phyloP scores from a whole-genome alignment of 1,140 invertebrate species.

The Drosophila saltans region DNA sequence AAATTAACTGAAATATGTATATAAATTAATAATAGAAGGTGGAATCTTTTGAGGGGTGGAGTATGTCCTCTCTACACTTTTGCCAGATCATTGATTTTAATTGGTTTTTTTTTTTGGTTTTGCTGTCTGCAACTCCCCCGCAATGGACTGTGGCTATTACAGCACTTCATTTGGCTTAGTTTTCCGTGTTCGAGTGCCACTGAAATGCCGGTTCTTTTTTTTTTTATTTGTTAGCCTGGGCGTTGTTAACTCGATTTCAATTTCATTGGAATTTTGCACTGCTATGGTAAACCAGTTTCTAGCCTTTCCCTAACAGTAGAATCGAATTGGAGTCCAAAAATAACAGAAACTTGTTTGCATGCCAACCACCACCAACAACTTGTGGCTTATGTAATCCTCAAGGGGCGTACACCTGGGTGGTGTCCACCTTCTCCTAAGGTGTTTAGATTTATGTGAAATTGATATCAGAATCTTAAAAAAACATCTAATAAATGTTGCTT shows the following conservation, averaged over 20 bases:
- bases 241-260: slow-evolving; percentile 52
- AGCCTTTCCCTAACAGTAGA: slow-evolving; percentile 63
- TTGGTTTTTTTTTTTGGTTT: background rate
- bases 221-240: background rate
- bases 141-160: background rate
- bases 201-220: slow-evolving; percentile 33
- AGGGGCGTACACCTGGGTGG: slow-evolving; percentile 48
- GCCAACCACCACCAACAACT: slow-evolving; percentile 28
- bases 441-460: slow-evolving; percentile 35
- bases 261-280: slow-evolving; percentile 73
- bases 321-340: slow-evolving; percentile 46
- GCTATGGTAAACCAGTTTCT: slow-evolving; percentile 66
- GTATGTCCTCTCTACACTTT: background rate
- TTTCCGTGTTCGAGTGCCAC: slow-evolving; percentile 29
- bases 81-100: slow-evolving; percentile 39
- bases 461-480: too few relatives aligned
- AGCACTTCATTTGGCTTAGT: slow-evolving; percentile 17
- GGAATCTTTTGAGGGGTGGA: background rate
- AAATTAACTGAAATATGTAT: slow-evolving; percentile 44
- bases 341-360: slow-evolving; percentile 54
- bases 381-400: slow-evolving; percentile 62
- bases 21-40: slow-evolving; percentile 24
- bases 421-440: slow-evolving; percentile 49
- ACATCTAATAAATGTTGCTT: too few relatives aligned
- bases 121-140: background rate